Conservation (phyloP, 1,140 invertebrate genomes). For the Antheraea pernyi region DNA sequence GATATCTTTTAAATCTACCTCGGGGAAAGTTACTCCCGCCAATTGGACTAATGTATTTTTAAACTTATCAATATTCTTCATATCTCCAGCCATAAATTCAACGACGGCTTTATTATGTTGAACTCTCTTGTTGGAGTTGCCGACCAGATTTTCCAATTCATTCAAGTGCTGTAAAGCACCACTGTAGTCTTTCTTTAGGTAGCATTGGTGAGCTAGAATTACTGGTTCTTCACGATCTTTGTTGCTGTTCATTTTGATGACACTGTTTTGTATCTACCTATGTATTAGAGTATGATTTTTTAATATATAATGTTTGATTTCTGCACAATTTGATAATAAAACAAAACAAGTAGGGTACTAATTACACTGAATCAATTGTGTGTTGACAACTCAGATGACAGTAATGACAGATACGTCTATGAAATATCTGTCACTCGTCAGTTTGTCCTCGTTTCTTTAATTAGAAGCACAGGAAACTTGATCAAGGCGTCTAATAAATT, state of each 20-base stretch:
- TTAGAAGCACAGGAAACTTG: too few relatives aligned
- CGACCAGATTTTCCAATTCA: conserved; percentile 57
- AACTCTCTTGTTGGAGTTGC: conserved; percentile 52
- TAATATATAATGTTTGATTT: conserved; percentile 9
- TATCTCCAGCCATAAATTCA: conserved; percentile 69
- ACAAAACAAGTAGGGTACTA: background rate
- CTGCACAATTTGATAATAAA: background rate
- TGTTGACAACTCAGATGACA: background rate
- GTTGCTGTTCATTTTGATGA: conserved; percentile 38
- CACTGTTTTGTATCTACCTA: background rate
- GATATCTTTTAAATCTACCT: conserved; percentile 74
- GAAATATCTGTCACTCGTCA: too few relatives aligned
- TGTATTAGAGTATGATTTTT: background rate
- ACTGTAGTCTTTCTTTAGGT: conserved; percentile 57
- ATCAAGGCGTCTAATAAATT: too few relatives aligned
- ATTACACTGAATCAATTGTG: background rate
- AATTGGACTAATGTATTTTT: conserved; percentile 83
- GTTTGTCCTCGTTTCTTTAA: too few relatives aligned
- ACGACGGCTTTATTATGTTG: conserved; percentile 70
- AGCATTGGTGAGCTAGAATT: conserved; percentile 54
- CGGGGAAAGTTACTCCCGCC: conserved; percentile 79
- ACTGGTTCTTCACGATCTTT: conserved; percentile 58
- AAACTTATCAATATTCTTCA: conserved; percentile 86
- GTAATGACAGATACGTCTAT: background rate
- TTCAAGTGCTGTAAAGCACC: conserved; percentile 56